Evolutionary conservation across 2,113 vertebrate species (phyloP).

Genomic region (Erythrolamprus reginae): DNA sequence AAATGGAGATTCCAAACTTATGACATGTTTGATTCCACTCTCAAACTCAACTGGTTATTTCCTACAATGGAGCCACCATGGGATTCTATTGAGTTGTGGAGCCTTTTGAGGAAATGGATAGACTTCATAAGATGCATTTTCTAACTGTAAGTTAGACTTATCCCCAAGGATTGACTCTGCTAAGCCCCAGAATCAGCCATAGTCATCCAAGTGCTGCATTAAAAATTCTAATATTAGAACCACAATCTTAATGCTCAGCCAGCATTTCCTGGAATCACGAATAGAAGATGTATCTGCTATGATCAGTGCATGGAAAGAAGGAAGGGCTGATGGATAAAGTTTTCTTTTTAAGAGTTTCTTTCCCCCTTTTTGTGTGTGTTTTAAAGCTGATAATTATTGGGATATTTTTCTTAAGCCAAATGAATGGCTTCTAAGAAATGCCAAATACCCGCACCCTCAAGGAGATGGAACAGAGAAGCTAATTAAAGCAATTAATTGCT

Average conservation of each 20-base stretch:
- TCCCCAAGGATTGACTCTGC: not conserved
- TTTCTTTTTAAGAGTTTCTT: not conserved
- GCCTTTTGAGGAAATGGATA: not conserved
- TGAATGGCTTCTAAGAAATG: not conserved
- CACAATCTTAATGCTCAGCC: not conserved
- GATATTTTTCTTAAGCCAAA: slow-evolving; percentile 8
- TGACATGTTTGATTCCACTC: not conserved
- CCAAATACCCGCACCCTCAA: not conserved
- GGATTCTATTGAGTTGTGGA: not conserved
- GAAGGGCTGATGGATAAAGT: not conserved
- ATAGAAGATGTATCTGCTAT: not conserved
- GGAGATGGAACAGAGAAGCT: slow-evolving; percentile 10
- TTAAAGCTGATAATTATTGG: not conserved
- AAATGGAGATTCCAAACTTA: not conserved
- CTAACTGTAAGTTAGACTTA: not conserved
- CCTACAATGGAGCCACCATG: not conserved
- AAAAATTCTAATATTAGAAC: not conserved
- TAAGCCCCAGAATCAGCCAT: not conserved
- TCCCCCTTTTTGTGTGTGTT: not conserved
- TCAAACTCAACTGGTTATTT: not conserved
- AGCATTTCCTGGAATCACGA: not conserved
- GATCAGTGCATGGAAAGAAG: not conserved
- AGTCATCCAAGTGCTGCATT: not conserved
- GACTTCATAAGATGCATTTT: not conserved
- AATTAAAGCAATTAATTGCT: slow-evolving; percentile 10